These are phyloP conservation scores for Agrilus cyanescens DNA, from an alignment of 2,888 invertebrate genomes.

Conservation along the genomic window DNA sequence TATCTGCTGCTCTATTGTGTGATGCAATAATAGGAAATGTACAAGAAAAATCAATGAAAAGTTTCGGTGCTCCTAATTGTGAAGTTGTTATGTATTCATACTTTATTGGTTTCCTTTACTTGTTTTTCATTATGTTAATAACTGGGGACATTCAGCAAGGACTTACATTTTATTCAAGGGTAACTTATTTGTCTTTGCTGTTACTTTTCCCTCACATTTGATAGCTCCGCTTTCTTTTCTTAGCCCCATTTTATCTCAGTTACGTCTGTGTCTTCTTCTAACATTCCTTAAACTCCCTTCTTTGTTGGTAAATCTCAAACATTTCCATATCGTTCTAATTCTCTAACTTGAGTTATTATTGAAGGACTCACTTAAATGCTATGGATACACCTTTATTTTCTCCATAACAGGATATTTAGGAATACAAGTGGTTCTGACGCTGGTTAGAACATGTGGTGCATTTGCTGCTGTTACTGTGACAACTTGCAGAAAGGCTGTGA, in stretches of 20 bases:
- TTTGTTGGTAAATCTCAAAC: too few species aligned
- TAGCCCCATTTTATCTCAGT: too few species aligned
- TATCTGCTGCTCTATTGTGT: slow-evolving; percentile 76
- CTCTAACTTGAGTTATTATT: slow-evolving; percentile 21
- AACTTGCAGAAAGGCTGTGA: slow-evolving; percentile 81
- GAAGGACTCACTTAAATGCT: slow-evolving; percentile 61
- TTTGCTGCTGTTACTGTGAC: slow-evolving; percentile 89
- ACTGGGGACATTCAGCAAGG: slow-evolving; percentile 68
- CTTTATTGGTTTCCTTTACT: slow-evolving; percentile 72
- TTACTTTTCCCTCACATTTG: too few species aligned
- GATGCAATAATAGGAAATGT: slow-evolving; percentile 95
- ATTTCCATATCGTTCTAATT: too few species aligned
- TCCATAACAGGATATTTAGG: slow-evolving; percentile 87
- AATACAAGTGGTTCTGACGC: slow-evolving; percentile 80
- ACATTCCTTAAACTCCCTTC: too few species aligned
- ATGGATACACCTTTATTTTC: slow-evolving; percentile 75
- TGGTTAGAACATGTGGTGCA: slow-evolving; percentile 83
- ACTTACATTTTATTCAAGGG: slow-evolving; percentile 63
- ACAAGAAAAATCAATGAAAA: slow-evolving; percentile 90
- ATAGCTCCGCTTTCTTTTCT: too few species aligned
- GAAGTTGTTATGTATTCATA: slow-evolving; percentile 92
- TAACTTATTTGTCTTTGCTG: slow-evolving; percentile 30
- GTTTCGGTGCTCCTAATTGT: slow-evolving; percentile 68
- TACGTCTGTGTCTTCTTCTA: too few species aligned
- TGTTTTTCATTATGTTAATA: slow-evolving; percentile 57